Evolutionary conservation across 2,113 vertebrate genomes (phyloP).

Genomic region (Hemiprocne comata): DNA sequence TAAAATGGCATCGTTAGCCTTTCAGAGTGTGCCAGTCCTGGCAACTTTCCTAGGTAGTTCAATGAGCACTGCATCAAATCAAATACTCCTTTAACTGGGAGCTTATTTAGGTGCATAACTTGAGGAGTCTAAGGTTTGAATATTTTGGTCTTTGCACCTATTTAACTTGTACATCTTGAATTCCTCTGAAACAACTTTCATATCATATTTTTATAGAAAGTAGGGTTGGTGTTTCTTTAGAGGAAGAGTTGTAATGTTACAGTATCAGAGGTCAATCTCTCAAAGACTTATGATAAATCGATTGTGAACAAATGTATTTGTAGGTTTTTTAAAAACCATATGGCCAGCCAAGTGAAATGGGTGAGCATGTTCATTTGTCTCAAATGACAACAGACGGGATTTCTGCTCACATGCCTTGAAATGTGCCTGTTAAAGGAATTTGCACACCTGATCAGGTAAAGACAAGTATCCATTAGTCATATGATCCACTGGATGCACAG

Average conservation of each 20-base stretch:
- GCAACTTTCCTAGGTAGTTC: constrained; percentile 34
- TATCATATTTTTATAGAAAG: neutral
- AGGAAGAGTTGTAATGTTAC: neutral
- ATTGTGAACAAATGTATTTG: neutral
- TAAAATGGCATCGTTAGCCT: constrained; percentile 8
- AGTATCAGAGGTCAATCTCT: neutral
- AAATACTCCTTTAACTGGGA: neutral
- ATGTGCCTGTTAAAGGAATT: neutral
- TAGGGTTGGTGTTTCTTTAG: neutral
- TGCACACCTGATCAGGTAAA: neutral
- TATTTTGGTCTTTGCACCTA: neutral
- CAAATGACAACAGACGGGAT: neutral
- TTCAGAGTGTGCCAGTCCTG: constrained; percentile 36
- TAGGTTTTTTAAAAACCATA: neutral
- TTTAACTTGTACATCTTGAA: neutral
- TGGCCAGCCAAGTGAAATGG: neutral
- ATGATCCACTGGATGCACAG: neutral
- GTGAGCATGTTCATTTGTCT: neutral
- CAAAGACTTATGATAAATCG: neutral
- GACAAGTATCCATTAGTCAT: neutral
- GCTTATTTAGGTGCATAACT: constrained; percentile 5
- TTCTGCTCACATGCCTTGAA: neutral
- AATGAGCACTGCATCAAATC: neutral
- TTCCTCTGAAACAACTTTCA: neutral
- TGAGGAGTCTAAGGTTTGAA: neutral